Conservation (phyloP, 1,140 invertebrate species). For the Drosophila melanogaster region DNA sequence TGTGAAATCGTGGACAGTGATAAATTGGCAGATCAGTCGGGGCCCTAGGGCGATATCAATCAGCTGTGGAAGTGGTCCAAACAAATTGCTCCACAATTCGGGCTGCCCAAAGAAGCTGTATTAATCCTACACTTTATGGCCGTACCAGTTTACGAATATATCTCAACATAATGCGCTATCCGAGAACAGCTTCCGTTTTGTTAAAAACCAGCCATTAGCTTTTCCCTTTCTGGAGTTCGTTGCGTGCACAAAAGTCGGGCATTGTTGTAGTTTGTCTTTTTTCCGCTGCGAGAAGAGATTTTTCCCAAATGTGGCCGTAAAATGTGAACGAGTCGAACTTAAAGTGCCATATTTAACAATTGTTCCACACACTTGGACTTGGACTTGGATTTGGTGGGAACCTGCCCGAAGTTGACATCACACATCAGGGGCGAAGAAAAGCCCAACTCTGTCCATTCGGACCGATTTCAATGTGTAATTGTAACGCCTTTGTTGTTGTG, state of each 20-base stretch:
- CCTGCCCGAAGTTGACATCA: constrained; percentile 69
- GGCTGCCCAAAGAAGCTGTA: constrained; percentile 34
- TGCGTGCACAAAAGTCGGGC: constrained; percentile 58
- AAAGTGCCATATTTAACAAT: constrained; percentile 74
- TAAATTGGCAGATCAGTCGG: constrained; percentile 73
- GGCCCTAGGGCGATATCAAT: constrained; percentile 31
- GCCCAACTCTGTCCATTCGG: constrained; percentile 44
- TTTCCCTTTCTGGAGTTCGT: constrained; percentile 33
- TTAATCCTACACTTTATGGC: constrained; percentile 73
- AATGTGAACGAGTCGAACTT: constrained; percentile 53
- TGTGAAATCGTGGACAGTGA: constrained; percentile 57
- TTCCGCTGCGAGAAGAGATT: constrained; percentile 16
- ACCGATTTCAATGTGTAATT: constrained; percentile 82
- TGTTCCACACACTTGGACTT: constrained; percentile 49
- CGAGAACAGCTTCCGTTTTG: constrained; percentile 72
- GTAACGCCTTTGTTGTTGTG: constrained; percentile 78
- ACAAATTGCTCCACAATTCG: constrained; percentile 65
- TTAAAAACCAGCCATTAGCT: constrained; percentile 53
- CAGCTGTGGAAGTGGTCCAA: constrained; percentile 43
- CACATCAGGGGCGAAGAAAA: constrained; percentile 48
- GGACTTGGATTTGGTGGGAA: constrained; percentile 59
- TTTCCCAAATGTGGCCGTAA: constrained; percentile 58
- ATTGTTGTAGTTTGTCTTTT: constrained; percentile 52
- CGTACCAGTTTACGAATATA: constrained; percentile 41
- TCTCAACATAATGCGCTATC: constrained; percentile 1